These are phyloP conservation scores for Gymnoscelis rufifasciata DNA, from an alignment of 2,888 invertebrate genomes.

Conservation along the genomic window DNA sequence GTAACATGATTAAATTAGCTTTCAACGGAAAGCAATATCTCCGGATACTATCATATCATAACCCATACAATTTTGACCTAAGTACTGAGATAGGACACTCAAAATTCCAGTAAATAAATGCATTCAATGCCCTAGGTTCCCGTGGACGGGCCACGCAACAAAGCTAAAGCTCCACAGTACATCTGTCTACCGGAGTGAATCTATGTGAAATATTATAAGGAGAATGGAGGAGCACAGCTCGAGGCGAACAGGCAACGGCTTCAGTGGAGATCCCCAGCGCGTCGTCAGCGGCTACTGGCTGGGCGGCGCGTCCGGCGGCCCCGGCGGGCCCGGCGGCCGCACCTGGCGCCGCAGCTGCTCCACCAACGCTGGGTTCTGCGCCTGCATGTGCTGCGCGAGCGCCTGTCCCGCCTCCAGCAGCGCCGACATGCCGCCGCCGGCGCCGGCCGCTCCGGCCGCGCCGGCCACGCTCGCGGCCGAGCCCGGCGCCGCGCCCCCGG, in stretches of 20 bases:
- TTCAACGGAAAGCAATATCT: neutral
- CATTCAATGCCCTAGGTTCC: neutral
- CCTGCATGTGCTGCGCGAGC: conserved; percentile 89
- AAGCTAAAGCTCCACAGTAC: neutral
- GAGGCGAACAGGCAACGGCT: no score
- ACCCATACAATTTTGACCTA: neutral
- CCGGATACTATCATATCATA: neutral
- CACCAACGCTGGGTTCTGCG: conserved; percentile 89
- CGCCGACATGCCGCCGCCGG: conserved; percentile 64
- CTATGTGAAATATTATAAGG: neutral
- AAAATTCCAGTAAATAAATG: conserved; percentile 2
- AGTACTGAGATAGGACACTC: neutral
- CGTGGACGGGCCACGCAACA: neutral
- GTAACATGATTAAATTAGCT: conserved; percentile 30
- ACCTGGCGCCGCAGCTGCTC: conserved; percentile 87
- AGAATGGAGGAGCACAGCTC: no score
- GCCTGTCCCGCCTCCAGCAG: conserved; percentile 85
- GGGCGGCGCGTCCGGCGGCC: conserved; percentile 38
- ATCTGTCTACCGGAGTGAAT: neutral
- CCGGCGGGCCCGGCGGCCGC: conserved; percentile 48
- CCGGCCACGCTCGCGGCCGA: conserved; percentile 55
- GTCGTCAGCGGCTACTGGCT: conserved; percentile 36
- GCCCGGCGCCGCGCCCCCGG: conserved; percentile 32
- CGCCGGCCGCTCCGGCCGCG: conserved; percentile 78
- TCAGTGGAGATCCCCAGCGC: no score